Base-by-base conservation (phyloP, 2,888 invertebrate species). In the Iphiclides podalirius region DNA sequence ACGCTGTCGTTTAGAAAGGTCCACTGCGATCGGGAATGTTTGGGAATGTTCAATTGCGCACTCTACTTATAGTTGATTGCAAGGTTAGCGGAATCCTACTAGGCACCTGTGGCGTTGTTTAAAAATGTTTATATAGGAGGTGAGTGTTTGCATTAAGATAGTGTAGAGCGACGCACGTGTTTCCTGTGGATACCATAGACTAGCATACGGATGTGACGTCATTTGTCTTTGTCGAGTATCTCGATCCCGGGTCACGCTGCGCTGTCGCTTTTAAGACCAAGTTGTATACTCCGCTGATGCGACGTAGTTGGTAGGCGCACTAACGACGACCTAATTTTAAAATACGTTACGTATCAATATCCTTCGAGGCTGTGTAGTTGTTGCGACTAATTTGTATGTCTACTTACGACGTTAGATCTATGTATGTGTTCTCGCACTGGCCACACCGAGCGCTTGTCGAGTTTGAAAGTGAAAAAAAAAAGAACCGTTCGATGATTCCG, bases 101-200 rank as follows among this genome's bases (percentile, higher is more conserved):
- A 77, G 64, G 63, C 75, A 67, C 64, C 63, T 63, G 59, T 67
- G 62, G 26, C 58, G 64, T 66, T 60, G 51, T 35, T 58, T 52
- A 67, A 61, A 60, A 77, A 78, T 75, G 73, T 80, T 78, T 76
- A 75, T 73, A 72, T 71, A 61, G 53, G 52, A 54, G 52, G 74
- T 75, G 75, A 77, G 79, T 68, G 75, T 79, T 77, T 75, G 66
- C 75, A 71, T 63, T 68, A 57, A 53, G 66, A 60, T 75, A 75
- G 75, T 70, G 73, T 78, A 77, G 54, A 48, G 47, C 20, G 17
- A 26, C 17, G n/a, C 23, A 39, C 39, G 2, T 2, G 31, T 11
- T n/a, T 20, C 20, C 20, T 20, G 20, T 6, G 20, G 20, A 20
- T 4, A 20, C n/a, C n/a, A n/a, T n/a, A n/a, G n/a, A n/a, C n/a